phyloP scores from a whole-genome alignment of 2,113 vertebrate species.

The Solenodon paradoxus region DNA sequence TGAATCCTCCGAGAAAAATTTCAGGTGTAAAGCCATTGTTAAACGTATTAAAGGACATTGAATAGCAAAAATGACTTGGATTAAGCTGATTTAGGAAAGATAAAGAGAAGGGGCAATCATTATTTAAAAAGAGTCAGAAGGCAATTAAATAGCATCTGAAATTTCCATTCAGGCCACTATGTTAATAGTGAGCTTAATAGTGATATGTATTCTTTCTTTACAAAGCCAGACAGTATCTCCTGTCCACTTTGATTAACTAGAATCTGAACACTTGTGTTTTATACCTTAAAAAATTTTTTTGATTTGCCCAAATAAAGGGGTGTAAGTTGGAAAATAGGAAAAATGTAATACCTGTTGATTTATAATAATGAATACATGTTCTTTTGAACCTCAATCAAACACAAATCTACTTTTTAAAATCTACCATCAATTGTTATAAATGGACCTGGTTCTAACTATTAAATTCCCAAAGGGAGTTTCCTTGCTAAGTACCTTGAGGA shows the following conservation, averaged over 20 bases:
- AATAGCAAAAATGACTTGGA: background rate
- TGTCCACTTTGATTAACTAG: background rate
- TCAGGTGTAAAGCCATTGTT: background rate
- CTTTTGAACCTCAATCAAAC: conserved; percentile 25
- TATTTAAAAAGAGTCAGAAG: background rate
- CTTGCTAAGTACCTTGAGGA: background rate
- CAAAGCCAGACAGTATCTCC: background rate
- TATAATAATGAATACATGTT: conserved; percentile 1
- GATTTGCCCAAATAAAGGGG: background rate
- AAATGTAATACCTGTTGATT: background rate
- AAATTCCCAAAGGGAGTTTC: conserved; percentile 20
- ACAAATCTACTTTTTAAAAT: conserved; percentile 20
- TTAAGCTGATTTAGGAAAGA: background rate
- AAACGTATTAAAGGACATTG: background rate
- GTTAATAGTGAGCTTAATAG: background rate
- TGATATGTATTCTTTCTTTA: background rate
- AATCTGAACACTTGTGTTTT: background rate
- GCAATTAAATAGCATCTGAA: background rate
- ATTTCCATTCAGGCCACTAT: background rate
- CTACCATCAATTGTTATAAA: conserved; percentile 16
- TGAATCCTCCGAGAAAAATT: background rate
- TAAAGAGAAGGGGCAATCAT: background rate
- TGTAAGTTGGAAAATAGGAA: no score
- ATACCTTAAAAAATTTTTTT: background rate
- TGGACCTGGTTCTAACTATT: background rate